Base-by-base conservation (phyloP, 2,888 invertebrate species). In the Imbricaverruca yamaguchii region DNA sequence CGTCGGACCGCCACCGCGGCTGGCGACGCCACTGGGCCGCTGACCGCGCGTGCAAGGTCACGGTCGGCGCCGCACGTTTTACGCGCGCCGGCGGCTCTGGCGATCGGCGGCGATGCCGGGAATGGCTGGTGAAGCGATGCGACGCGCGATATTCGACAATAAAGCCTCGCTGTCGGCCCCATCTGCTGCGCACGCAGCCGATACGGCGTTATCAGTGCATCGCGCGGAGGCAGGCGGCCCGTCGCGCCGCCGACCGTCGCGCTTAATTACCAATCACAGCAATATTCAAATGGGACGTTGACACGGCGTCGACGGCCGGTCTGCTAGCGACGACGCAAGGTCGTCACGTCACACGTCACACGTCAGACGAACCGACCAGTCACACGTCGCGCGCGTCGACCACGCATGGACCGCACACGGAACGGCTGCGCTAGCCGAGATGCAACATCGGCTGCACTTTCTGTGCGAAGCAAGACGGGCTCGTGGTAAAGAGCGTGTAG, bases 1-100 rank as follows among this genome's bases (percentile, higher is more conserved):
- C 65, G n/a, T 23, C 23, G 15, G n/a, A 18, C 21, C 23, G 65
- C 12, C 65, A 11, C 65, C 8, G 13, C 65, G 65, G 23, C 23
- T 23, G 65, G 65, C n/a, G 65, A 65, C 65, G 65, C n/a, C 65
- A 65, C 65, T 18, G 10, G 65, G 65, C 23, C 65, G 65, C 65
- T 23, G 65, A 65, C 65, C 65, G n/a, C 65, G 65, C 65, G n/a
- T n/a, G 65, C 65, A 65, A 23, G 18, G 65, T 65, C 65, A 65
- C 65, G 65, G 65, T 23, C 65, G n/a, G 18, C 1, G 65, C 65
- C 65, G 23, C 0, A n/a, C 7, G 18, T 61, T 61, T 61, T 15
- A 61, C 18, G 61, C 15, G 18, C 15, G 15, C 18, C 7, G 13
- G 61, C 18, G 61, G 61, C 13, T 18, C 15, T 7, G 61, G 18